Evolutionary conservation across 2,113 vertebrate species (phyloP).

Genomic region (Dasyprocta punctata): DNA sequence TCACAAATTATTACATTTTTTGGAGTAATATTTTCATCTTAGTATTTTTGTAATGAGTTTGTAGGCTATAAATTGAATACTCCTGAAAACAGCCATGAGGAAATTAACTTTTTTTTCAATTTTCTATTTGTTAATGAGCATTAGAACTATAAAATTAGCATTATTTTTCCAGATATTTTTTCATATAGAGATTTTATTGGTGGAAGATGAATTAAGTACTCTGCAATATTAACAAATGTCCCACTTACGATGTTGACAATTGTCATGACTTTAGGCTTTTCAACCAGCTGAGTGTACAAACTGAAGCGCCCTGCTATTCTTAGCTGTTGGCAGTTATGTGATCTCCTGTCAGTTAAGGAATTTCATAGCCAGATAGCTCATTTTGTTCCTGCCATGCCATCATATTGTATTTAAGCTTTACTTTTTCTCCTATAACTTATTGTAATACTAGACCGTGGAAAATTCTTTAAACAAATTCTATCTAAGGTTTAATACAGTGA

Average conservation of each 20-base stretch:
- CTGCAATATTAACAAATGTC: neutral
- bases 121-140: conserved; percentile 63
- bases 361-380: conserved; percentile 12
- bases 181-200: conserved; percentile 48
- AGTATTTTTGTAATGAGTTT: conserved; percentile 51
- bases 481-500: neutral
- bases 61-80: conserved; percentile 45
- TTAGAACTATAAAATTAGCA: conserved; percentile 53
- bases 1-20: neutral
- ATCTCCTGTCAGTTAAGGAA: neutral
- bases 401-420: neutral
- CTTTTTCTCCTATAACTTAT: neutral
- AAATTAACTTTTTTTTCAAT: conserved; percentile 55
- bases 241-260: neutral
- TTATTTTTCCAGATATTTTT: conserved; percentile 51
- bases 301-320: neutral
- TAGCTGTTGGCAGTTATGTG: neutral
- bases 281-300: neutral
- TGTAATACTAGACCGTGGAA: neutral
- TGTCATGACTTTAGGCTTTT: conserved; percentile 32
- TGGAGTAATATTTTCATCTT: conserved; percentile 25
- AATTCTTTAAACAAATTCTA: neutral
- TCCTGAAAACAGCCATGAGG: conserved; percentile 68
- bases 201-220: neutral
- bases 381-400: neutral